Conservation (phyloP, 2,888 invertebrate species). For the Hirtodrosophila duncani region DNA sequence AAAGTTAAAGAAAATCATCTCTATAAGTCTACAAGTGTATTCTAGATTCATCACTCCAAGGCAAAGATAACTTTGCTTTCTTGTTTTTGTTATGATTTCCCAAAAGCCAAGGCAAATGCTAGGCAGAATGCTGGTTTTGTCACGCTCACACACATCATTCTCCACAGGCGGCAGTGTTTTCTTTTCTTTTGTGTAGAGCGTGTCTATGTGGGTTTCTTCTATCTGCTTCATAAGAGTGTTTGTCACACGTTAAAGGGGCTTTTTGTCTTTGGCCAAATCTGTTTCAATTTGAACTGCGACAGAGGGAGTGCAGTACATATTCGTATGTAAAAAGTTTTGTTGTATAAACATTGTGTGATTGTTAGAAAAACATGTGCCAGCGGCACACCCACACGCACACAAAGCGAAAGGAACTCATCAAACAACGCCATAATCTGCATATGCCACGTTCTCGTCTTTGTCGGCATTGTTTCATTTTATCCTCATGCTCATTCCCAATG, state of each 20-base stretch:
- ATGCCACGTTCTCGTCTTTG: constrained; percentile 47
- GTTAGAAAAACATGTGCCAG: constrained; percentile 69
- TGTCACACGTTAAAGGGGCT: constrained; percentile 71
- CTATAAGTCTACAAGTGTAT: constrained; percentile 22
- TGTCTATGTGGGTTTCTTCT: background rate
- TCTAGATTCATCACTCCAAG: constrained; percentile 26
- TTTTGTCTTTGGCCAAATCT: constrained; percentile 69
- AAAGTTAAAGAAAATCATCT: too few species aligned
- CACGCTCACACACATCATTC: constrained; percentile 22
- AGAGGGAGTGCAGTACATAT: constrained; percentile 49
- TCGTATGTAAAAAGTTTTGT: constrained; percentile 70
- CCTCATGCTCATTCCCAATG: constrained; percentile 35
- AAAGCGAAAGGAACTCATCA: constrained; percentile 53
- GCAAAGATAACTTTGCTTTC: constrained; percentile 19
- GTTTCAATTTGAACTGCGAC: constrained; percentile 61
- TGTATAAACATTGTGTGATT: constrained; percentile 73
- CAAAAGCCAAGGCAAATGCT: constrained; percentile 29
- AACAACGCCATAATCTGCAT: constrained; percentile 67
- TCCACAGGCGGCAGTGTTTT: constrained; percentile 58
- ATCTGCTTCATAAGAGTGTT: constrained; percentile 30
- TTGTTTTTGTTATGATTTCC: constrained; percentile 39
- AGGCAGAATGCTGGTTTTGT: constrained; percentile 60
- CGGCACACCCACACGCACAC: constrained; percentile 12
- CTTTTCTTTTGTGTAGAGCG: constrained; percentile 2
- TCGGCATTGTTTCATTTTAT: constrained; percentile 28